A percentile compares a stretch with the other conserved stretches of the same genome.
phyloP scores from a whole-genome alignment of 2,113 vertebrate genomes.

The Platanista minor region DNA sequence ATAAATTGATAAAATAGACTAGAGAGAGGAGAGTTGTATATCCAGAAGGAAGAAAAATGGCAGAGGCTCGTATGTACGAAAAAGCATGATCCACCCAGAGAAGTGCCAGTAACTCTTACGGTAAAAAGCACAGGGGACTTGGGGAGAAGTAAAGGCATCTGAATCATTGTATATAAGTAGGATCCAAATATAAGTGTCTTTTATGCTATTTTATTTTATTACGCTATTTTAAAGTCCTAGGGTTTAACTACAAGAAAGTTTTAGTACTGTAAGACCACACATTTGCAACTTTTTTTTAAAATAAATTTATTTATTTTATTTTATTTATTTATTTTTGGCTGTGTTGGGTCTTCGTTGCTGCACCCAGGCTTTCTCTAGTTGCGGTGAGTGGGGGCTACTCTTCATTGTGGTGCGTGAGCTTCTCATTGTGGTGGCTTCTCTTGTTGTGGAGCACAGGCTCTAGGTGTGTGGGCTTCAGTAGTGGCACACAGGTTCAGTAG shows the following conservation, averaged over 20 bases:
- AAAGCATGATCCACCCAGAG: neutral
- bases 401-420: too few relatives aligned
- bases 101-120: neutral
- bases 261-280: neutral
- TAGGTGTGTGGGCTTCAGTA: too few relatives aligned
- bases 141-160: neutral
- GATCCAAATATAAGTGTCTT: neutral
- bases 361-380: too few relatives aligned
- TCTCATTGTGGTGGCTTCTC: too few relatives aligned
- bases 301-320: too few relatives aligned
- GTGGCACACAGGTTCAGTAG: too few relatives aligned
- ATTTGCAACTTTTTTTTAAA: neutral
- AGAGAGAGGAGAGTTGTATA: neutral
- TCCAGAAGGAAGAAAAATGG: neutral
- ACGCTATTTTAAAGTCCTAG: neutral
- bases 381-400: too few relatives aligned
- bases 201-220: neutral
- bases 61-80: neutral
- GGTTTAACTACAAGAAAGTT: neutral
- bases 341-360: too few relatives aligned
- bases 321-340: too few relatives aligned
- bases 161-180: neutral
- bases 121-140: neutral
- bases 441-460: too few relatives aligned
- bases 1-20: neutral